Evolutionary conservation across 37 sponge, comb jelly and placozoan genomes (phyloP).

Genomic region (Crambe crambe): DNA sequence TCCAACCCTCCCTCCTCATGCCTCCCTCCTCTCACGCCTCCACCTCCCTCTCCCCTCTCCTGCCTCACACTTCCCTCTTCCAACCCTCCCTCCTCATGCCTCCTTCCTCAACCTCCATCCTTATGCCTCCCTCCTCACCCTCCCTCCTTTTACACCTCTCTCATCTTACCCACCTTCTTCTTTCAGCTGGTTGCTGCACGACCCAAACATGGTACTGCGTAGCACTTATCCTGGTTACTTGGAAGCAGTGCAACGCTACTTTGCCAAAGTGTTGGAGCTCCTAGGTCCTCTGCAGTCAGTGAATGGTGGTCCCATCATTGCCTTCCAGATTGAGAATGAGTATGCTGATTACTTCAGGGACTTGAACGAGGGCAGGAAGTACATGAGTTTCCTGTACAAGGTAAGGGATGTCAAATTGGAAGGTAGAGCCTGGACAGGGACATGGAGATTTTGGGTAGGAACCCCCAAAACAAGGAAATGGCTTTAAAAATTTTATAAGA

Average conservation of each 20-base stretch:
- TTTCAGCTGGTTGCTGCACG: slow-evolving; percentile 84
- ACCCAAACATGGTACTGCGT: slow-evolving; percentile 78
- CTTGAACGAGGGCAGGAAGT: background rate
- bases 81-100: too few species aligned
- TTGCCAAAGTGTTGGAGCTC: slow-evolving; percentile 59
- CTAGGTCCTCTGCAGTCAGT: slow-evolving; percentile 70
- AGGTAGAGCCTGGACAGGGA: too few species aligned
- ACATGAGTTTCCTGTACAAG: slow-evolving; percentile 46
- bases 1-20: background rate
- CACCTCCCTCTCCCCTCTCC: slow-evolving; percentile 1
- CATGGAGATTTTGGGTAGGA: too few species aligned
- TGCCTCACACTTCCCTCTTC: too few species aligned
- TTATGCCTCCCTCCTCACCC: background rate
- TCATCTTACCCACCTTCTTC: background rate
- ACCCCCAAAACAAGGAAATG: too few species aligned
- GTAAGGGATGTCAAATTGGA: slow-evolving; percentile 6
- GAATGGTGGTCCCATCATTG: slow-evolving; percentile 91
- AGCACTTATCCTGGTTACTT: slow-evolving; percentile 63
- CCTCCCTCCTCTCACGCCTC: too few species aligned
- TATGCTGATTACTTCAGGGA: slow-evolving; percentile 18
- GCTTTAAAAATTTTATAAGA: too few species aligned
- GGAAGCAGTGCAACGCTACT: slow-evolving; percentile 69
- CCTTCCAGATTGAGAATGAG: slow-evolving; percentile 90
- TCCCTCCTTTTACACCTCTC: too few species aligned
- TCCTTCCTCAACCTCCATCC: background rate